A percentile compares a stretch with the other conserved stretches of the same genome.
These are phyloP conservation scores for Rhopalosiphum nymphaeae DNA, from an alignment of 2,888 invertebrate genomes.

Conservation along the genomic window DNA sequence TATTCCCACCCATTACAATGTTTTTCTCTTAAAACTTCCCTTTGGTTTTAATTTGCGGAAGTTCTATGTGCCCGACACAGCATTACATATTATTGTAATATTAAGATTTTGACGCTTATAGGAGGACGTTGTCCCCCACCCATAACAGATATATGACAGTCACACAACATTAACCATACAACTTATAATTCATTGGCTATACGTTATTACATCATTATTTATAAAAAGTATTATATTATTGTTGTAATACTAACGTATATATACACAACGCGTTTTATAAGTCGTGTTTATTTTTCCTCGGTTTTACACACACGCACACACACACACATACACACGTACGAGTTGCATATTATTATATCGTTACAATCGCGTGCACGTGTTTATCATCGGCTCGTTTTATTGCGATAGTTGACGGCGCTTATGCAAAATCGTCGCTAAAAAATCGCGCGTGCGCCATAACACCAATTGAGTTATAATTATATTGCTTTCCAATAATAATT, in stretches of 20 bases:
- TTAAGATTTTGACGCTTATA: neutral
- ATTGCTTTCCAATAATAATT: neutral
- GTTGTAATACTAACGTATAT: neutral
- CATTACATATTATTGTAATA: neutral
- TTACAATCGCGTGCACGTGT: neutral
- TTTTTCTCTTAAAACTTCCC: neutral
- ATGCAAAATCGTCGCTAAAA: slow-evolving; percentile 19
- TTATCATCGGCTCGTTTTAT: neutral
- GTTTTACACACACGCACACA: neutral
- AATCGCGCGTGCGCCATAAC: neutral
- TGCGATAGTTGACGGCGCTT: neutral
- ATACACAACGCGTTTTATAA: neutral
- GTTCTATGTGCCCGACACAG: neutral
- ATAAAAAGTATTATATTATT: neutral
- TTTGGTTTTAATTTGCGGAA: neutral
- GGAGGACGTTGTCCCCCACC: neutral
- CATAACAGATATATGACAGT: neutral
- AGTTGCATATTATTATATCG: neutral
- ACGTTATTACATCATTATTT: neutral
- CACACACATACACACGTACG: neutral
- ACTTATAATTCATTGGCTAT: slow-evolving; percentile 48
- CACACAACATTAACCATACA: slow-evolving; percentile 53
- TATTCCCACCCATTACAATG: neutral
- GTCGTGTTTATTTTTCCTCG: slow-evolving; percentile 17
- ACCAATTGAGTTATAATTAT: slow-evolving; percentile 21